Evolutionary conservation across 2,113 vertebrate species (phyloP), one percentile per base, ranked within the genome.

Genomic region (Pollimyrus isidori): DNA sequence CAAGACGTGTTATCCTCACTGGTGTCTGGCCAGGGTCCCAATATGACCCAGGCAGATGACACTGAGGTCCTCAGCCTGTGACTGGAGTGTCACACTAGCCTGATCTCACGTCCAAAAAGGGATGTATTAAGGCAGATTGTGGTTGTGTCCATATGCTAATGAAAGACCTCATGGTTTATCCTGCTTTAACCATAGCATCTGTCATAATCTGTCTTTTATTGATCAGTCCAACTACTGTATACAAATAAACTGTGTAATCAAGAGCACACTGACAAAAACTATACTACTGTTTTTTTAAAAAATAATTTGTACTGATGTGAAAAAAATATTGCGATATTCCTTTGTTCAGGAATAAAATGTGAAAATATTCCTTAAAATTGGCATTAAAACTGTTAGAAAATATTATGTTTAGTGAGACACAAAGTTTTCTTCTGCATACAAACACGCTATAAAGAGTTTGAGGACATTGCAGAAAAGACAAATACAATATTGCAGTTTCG

Each of bases 21-120:
- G 2, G 80, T 89, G 89, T 65, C 88, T 73, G 89, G 91, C 53
- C 39, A 73, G 88, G 91, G 92, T 35, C 50, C 89, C 73, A 48
- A 76, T 39, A 11, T 23, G 11, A 42, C 42, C 88, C 88, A 26
- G 88, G 80, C 19, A 30, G 80, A 2, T 4, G 80, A 89, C 52
- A 26, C 10, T 13, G 62, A 15, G 4, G 52, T 39, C n/a, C 42
- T 85, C 42, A 65, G 42, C n/a, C 87, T 39, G 17, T 42, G 35
- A 1, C 52, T 30, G 39, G 35, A 80, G 73, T 15, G 15, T 21
- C 21, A 48, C 56, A 45, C 11, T 15, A 7, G 53, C 3, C 19
- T 69, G 42, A 46, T 6, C 10, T 65, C 1, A 45, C 52, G 35
- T 42, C 35, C 35, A 80, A 1, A 80, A 21, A 80, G 42, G 73